phyloP scores from a whole-genome alignment of 1,140 invertebrate species.

The Spodoptera litura region DNA sequence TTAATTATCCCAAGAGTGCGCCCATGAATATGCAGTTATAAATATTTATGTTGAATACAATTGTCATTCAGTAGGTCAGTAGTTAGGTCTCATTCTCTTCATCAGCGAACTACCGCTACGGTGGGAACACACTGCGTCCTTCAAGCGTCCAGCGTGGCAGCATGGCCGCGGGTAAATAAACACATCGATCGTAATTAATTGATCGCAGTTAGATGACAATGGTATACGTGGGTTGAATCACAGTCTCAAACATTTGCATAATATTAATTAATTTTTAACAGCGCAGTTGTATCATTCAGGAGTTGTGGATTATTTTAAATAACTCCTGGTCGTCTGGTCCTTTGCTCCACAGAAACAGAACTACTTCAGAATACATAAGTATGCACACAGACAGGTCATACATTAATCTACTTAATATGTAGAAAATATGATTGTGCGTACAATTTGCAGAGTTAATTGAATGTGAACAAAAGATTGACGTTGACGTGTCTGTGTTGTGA shows the following conservation, averaged over 20 bases:
- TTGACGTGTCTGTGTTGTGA: not conserved
- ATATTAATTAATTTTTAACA: not conserved
- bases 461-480: slow-evolving; percentile 24
- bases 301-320: no score
- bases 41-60: no score
- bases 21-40: no score
- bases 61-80: no score
- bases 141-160: not conserved
- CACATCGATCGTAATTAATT: slow-evolving; percentile 14
- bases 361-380: no score
- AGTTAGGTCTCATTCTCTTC: no score
- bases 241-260: not conserved
- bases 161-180: not conserved
- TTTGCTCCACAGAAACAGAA: no score
- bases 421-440: slow-evolving; percentile 2
- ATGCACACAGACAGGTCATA: no score
- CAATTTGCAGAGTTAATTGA: slow-evolving; percentile 16
- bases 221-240: not conserved
- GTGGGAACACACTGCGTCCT: not conserved
- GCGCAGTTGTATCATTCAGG: no score
- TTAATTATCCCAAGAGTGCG: no score
- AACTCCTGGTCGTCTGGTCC: no score
- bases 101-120: not conserved
- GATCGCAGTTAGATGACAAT: not conserved
- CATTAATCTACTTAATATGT: slow-evolving; percentile 4